These are phyloP conservation scores for Tetheella fluctuosa DNA, from an alignment of 2,888 invertebrate genomes.

Conservation along the genomic window DNA sequence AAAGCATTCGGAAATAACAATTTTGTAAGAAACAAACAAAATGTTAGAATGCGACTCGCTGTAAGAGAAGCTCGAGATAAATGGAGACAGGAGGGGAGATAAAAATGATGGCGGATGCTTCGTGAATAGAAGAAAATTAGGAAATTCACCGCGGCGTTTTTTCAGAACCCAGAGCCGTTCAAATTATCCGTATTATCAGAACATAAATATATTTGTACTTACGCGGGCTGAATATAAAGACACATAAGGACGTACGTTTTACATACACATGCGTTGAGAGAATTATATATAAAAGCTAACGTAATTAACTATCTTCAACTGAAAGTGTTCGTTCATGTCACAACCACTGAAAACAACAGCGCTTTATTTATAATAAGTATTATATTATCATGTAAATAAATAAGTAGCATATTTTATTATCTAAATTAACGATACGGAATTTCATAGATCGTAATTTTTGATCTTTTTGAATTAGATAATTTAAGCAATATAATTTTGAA, in stretches of 20 bases:
- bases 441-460: too few relatives aligned
- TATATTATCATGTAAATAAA: too few relatives aligned
- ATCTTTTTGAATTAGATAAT: too few relatives aligned
- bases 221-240: slow-evolving; percentile 30
- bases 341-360: background rate
- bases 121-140: slow-evolving; percentile 80
- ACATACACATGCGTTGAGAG: background rate
- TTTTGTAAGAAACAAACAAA: slow-evolving; percentile 81
- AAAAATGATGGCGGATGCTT: slow-evolving; percentile 82
- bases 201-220: slow-evolving; percentile 49
- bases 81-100: slow-evolving; percentile 79
- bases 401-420: too few relatives aligned
- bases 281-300: background rate
- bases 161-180: slow-evolving; percentile 65
- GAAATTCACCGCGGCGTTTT: slow-evolving; percentile 74
- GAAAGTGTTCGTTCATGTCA: background rate
- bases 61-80: slow-evolving; percentile 75
- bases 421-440: too few relatives aligned
- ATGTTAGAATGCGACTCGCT: slow-evolving; percentile 74
- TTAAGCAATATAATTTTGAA: too few relatives aligned
- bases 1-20: slow-evolving; percentile 81
- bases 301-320: background rate
- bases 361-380: background rate
- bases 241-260: slow-evolving; percentile 10
- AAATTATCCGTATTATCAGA: slow-evolving; percentile 70